Percentiles rank a stretch among this genome's conserved stretches.
These are phyloP conservation scores for Setipinna tenuifilis DNA, from an alignment of 2,797 vertebrate genomes.

Conservation along the genomic window DNA sequence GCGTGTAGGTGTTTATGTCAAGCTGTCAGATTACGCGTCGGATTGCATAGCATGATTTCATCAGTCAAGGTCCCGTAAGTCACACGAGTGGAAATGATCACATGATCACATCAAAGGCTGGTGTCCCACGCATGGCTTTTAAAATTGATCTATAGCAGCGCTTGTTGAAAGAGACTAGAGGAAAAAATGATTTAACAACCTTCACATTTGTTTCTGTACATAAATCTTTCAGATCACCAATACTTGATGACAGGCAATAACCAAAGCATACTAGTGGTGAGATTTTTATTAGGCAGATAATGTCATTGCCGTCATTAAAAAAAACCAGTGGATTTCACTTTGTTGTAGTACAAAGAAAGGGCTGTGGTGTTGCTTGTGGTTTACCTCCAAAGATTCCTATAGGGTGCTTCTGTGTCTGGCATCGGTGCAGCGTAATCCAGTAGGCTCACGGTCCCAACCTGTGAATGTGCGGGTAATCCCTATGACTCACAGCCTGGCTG, in stretches of 20 bases:
- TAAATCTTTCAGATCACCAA: background rate
- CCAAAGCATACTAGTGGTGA: background rate
- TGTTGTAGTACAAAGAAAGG: background rate
- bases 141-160: background rate
- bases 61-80: background rate
- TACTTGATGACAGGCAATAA: background rate
- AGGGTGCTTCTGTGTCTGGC: too few relatives aligned
- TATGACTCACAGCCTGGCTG: slow-evolving; percentile 7
- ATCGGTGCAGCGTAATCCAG: too few relatives aligned
- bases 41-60: background rate
- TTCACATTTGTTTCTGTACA: background rate
- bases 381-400: background rate
- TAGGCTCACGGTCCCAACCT: slow-evolving; percentile 5
- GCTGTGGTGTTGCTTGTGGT: background rate
- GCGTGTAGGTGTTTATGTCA: slow-evolving; percentile 1
- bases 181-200: background rate
- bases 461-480: slow-evolving; percentile 11
- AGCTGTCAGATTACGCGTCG: background rate
- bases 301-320: background rate
- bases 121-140: background rate
- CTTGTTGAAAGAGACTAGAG: background rate
- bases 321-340: background rate
- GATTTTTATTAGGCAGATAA: background rate
- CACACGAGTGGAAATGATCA: background rate
- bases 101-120: background rate